Percentiles rank a stretch among this genome's conserved stretches.
Evolutionary conservation across 2,797 vertebrate genomes (phyloP).

Genomic region (Rousettus madagascariensis): DNA sequence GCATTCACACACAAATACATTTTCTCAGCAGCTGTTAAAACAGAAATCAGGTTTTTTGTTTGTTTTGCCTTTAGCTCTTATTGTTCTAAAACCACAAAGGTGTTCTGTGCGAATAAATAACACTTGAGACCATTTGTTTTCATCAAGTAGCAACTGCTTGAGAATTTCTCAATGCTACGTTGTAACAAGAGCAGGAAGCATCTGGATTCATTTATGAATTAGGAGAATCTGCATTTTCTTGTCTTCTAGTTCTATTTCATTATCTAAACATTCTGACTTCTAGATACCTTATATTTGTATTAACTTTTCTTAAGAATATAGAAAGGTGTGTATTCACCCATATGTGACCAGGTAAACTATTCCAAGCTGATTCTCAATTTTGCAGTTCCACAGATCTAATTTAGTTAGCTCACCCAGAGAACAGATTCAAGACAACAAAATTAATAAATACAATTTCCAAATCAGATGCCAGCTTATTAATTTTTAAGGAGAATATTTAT

Average conservation of each 20-base stretch:
- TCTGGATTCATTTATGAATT: conserved; percentile 23
- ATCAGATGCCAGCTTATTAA: conserved; percentile 7
- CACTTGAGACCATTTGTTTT: conserved; percentile 5
- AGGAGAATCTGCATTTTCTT: conserved; percentile 63
- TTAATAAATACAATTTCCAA: conserved; percentile 50
- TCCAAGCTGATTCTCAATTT: conserved; percentile 29
- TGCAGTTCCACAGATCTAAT: not conserved
- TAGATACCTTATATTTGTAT: not conserved
- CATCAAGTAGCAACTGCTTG: conserved; percentile 4
- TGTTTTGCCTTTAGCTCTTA: not conserved
- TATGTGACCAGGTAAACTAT: not conserved
- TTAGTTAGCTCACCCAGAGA: not conserved
- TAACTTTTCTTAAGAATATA: conserved; percentile 51
- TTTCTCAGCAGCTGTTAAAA: not conserved
- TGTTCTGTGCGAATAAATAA: not conserved
- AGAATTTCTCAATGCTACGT: conserved; percentile 52
- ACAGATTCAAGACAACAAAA: conserved; percentile 15
- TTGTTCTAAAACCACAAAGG: not conserved
- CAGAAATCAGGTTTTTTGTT: not conserved
- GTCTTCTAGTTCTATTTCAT: conserved; percentile 62
- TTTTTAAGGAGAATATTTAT: conserved; percentile 28
- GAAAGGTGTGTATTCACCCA: conserved; percentile 27
- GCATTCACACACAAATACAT: not conserved
- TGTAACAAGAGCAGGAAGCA: conserved; percentile 27
- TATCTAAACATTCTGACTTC: not conserved